A percentile compares a stretch with the other conserved stretches of the same genome.
Evolutionary conservation across 2,797 vertebrate genomes (phyloP).

Genomic region (Buphagus erythrorhynchus): DNA sequence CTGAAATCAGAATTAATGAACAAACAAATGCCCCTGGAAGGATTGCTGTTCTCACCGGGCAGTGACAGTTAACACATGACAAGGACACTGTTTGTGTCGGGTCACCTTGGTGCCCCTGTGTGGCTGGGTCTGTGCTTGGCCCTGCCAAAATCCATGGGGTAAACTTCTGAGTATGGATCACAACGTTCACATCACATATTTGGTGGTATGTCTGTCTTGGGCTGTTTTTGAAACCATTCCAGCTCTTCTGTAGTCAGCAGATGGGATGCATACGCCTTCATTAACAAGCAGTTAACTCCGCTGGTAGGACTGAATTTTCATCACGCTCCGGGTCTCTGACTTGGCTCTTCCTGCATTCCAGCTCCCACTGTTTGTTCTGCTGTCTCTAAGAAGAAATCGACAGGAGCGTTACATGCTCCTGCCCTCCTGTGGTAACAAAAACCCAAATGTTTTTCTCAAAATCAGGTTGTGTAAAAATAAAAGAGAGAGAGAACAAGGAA

Average conservation of each 20-base stretch:
- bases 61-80: neutral
- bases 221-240: constrained; percentile 42
- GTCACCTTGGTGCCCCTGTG: accelerated
- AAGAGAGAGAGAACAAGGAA: neutral
- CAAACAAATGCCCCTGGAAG: constrained; percentile 9
- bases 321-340: constrained; percentile 16
- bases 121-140: accelerated
- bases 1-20: constrained; percentile 54
- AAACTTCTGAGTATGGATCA: neutral
- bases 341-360: constrained; percentile 27
- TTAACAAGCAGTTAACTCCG: constrained; percentile 47
- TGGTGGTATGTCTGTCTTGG: constrained; percentile 25
- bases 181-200: neutral
- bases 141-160: neutral
- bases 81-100: accelerated
- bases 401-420: constrained; percentile 32
- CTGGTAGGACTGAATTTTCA: constrained; percentile 24
- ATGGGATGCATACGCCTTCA: constrained; percentile 64
- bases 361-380: constrained; percentile 42
- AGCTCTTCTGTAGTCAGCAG: constrained; percentile 52
- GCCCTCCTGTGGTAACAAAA: constrained; percentile 48
- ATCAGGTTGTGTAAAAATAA: constrained; percentile 5
- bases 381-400: neutral
- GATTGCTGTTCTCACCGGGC: neutral
- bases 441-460: neutral